These are phyloP conservation scores for Epirrita christyi DNA, from an alignment of 2,888 invertebrate species.

Conservation along the genomic window DNA sequence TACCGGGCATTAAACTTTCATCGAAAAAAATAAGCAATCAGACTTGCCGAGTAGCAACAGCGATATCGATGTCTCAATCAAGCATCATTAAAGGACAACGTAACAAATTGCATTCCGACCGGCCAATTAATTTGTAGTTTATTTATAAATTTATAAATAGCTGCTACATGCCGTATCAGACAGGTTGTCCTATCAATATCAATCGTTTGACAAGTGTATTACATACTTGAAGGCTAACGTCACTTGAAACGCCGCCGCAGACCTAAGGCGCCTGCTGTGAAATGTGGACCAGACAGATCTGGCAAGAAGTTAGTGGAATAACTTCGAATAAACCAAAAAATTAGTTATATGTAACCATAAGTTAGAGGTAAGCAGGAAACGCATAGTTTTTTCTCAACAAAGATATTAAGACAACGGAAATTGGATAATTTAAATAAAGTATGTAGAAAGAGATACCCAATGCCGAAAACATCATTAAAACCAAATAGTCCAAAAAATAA, in stretches of 20 bases:
- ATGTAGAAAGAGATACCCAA: constrained; percentile 2
- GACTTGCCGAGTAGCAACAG: constrained; percentile 29
- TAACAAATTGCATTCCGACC: constrained; percentile 55
- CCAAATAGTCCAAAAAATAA: no score
- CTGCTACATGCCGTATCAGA: constrained; percentile 49
- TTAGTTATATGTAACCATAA: neutral
- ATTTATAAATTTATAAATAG: constrained; percentile 51
- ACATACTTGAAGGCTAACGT: constrained; percentile 44
- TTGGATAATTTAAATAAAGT: neutral
- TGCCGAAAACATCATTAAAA: no score
- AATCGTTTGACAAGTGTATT: constrained; percentile 60
- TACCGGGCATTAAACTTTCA: constrained; percentile 16
- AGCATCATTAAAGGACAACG: constrained; percentile 53
- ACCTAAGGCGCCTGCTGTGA: constrained; percentile 33
- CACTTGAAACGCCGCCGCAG: constrained; percentile 40
- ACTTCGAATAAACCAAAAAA: neutral
- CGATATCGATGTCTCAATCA: constrained; percentile 52
- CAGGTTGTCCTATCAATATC: constrained; percentile 58
- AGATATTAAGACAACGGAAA: neutral
- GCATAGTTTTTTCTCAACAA: neutral
- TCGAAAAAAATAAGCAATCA: constrained; percentile 32
- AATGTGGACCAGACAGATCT: constrained; percentile 27
- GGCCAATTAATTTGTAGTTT: constrained; percentile 57
- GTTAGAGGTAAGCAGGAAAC: neutral
- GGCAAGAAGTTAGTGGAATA: constrained; percentile 23